These are phyloP conservation scores for Bugulina stolonifera DNA, from an alignment of 2,888 invertebrate species.

Conservation along the genomic window DNA sequence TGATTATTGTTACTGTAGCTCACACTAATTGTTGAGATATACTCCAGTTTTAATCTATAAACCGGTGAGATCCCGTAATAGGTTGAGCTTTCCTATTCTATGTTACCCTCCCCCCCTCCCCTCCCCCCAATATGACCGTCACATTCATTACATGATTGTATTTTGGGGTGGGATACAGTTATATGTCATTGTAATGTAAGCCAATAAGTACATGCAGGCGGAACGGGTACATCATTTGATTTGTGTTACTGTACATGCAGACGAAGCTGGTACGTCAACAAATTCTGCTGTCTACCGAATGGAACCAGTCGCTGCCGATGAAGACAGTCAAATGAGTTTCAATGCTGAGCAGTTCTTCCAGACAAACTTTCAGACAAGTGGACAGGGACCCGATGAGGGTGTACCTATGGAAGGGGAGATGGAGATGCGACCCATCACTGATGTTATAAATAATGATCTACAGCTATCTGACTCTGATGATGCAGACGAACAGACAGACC, in stretches of 20 bases:
- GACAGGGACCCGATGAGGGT: background rate
- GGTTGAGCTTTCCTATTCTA: too few relatives aligned
- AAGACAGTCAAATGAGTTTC: constrained; percentile 26
- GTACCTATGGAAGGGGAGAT: background rate
- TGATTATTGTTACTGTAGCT: too few relatives aligned
- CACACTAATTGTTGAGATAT: too few relatives aligned
- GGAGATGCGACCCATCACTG: background rate
- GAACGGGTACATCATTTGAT: too few relatives aligned
- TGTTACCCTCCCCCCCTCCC: too few relatives aligned
- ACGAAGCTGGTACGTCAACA: background rate
- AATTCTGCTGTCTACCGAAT: background rate
- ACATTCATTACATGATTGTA: too few relatives aligned
- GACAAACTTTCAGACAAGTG: constrained; percentile 13
- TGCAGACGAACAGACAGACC: background rate
- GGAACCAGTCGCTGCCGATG: background rate
- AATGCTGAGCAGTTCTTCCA: constrained; percentile 21
- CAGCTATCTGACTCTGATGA: constrained; percentile 14
- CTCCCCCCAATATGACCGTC: too few relatives aligned
- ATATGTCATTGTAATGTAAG: too few relatives aligned
- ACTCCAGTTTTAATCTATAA: too few relatives aligned
- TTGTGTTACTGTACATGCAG: background rate
- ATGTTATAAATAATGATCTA: constrained; percentile 9
- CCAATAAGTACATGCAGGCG: too few relatives aligned
- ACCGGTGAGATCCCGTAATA: too few relatives aligned
- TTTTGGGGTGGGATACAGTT: too few relatives aligned